These are phyloP conservation scores for Listrodromus nycthemerus DNA, from an alignment of 2,888 invertebrate species.

Conservation along the genomic window DNA sequence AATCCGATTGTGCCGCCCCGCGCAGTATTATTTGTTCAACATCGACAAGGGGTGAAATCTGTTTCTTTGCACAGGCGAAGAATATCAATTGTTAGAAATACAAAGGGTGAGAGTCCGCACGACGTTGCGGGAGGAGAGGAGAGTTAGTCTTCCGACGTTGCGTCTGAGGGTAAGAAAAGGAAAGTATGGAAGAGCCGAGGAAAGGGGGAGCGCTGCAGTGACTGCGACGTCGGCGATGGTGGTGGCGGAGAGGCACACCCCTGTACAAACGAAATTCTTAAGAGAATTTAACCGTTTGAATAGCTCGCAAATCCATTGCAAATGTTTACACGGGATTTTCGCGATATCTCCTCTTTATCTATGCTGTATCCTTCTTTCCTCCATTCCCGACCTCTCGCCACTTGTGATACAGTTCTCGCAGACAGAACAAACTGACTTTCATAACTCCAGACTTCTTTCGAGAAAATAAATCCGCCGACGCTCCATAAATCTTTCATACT, in stretches of 20 bases:
- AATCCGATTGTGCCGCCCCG: constrained; percentile 54
- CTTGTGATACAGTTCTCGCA: constrained; percentile 28
- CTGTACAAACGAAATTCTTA: constrained; percentile 84
- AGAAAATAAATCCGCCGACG: constrained; percentile 37
- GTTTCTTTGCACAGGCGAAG: constrained; percentile 84
- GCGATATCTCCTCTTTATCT: constrained; percentile 66
- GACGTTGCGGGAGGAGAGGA: constrained; percentile 59
- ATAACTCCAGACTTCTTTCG: constrained; percentile 26
- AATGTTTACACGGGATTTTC: constrained; percentile 84
- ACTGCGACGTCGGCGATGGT: constrained; percentile 67
- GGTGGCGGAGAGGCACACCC: constrained; percentile 75
- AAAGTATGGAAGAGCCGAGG: constrained; percentile 67
- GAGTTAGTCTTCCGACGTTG: constrained; percentile 63
- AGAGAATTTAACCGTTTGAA: constrained; percentile 85
- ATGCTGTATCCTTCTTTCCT: background rate
- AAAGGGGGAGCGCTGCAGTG: constrained; percentile 61
- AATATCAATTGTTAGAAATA: constrained; percentile 85
- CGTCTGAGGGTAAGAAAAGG: constrained; percentile 70
- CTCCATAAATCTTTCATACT: constrained; percentile 30
- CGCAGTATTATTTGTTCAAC: constrained; percentile 82
- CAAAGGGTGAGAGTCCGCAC: constrained; percentile 80
- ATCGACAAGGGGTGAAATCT: constrained; percentile 81
- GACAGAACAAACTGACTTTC: constrained; percentile 55
- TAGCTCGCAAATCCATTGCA: constrained; percentile 85
- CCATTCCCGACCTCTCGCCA: constrained; percentile 38